These are phyloP conservation scores for Carapus acus DNA, from an alignment of 2,797 vertebrate genomes.

Conservation along the genomic window DNA sequence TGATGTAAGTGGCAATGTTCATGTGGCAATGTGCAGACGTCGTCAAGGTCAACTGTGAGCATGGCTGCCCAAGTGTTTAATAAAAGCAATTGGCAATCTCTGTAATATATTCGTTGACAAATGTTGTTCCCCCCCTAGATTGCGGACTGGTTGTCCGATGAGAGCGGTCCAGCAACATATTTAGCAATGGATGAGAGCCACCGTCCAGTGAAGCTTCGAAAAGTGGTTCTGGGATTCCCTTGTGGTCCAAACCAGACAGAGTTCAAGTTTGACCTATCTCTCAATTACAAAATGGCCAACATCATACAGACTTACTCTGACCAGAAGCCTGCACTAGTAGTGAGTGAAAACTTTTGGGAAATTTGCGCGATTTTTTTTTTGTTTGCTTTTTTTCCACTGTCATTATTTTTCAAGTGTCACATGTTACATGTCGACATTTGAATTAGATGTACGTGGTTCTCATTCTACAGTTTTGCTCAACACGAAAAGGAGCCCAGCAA, in stretches of 20 bases:
- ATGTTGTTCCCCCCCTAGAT: constrained; percentile 63
- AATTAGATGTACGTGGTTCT: constrained; percentile 5
- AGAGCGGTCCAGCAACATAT: constrained; percentile 77
- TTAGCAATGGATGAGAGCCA: constrained; percentile 90
- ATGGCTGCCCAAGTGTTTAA: too few relatives aligned
- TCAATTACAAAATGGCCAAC: constrained; percentile 92
- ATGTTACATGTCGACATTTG: too few relatives aligned
- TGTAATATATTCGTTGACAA: background rate
- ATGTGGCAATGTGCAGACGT: background rate
- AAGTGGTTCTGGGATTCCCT: constrained; percentile 93
- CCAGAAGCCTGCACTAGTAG: constrained; percentile 91
- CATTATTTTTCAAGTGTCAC: constrained; percentile 2
- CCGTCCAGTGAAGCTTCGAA: constrained; percentile 91
- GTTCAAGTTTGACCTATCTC: constrained; percentile 94
- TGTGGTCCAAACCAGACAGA: constrained; percentile 83
- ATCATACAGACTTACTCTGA: constrained; percentile 93
- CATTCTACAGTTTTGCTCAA: constrained; percentile 93
- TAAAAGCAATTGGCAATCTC: too few relatives aligned
- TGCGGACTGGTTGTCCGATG: constrained; percentile 92
- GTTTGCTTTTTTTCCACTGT: background rate
- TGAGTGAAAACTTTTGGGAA: constrained; percentile 50
- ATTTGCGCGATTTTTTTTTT: background rate
- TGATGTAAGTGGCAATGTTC: constrained; percentile 75
- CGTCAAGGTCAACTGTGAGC: background rate
- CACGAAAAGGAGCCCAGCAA: constrained; percentile 94